Base-by-base conservation (phyloP, 2,797 vertebrate genomes). In the Vultur gryphus region DNA sequence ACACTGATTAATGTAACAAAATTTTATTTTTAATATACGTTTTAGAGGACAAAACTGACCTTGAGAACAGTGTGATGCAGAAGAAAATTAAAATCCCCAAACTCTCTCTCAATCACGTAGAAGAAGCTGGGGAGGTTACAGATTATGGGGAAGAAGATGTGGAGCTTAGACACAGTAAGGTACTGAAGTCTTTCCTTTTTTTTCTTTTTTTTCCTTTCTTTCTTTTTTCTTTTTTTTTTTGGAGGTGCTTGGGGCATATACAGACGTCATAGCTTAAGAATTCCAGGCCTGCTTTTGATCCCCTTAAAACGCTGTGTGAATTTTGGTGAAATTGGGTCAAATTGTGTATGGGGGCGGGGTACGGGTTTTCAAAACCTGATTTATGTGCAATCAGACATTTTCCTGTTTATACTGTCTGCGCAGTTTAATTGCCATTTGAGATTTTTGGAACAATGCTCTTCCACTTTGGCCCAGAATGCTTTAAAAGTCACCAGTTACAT, bases 21-120 rank as follows among this genome's bases (percentile, higher is more conserved):
- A 96, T 88, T 98, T 97, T 98, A 98, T 97, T 98, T 97, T 97
- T 97, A 97, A 92, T 98, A 92, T 95, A 89, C 96, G 46, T 98
- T 97, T 98, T 98, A 99, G 99, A 99, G 98, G 99, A 99, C 98
- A 98, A 99, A 99, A 99, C 99, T 97, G 99, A 99, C 98, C 99
- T 99, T 99, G 99, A 99, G 98, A 99, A 99, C 97, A 99, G 99
- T 98, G 99, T 99, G 98, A 99, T 99, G 98, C 99, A 99, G 98
- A 99, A 99, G 98, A 99, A 99, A 99, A 99, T 99, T 98, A 99
- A 99, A 99, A 99, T 99, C 98, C 99, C 99, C 98, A 99, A 99
- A 98, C 99, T 99, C 98, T 99, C 99, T 96, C 98, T 99, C 98
- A 99, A 98, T 98, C 99, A 99, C 96, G 87, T 99, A 98, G 99